These are phyloP conservation scores for Tricholauxania praeusta DNA, from an alignment of 2,888 invertebrate genomes.

Conservation along the genomic window DNA sequence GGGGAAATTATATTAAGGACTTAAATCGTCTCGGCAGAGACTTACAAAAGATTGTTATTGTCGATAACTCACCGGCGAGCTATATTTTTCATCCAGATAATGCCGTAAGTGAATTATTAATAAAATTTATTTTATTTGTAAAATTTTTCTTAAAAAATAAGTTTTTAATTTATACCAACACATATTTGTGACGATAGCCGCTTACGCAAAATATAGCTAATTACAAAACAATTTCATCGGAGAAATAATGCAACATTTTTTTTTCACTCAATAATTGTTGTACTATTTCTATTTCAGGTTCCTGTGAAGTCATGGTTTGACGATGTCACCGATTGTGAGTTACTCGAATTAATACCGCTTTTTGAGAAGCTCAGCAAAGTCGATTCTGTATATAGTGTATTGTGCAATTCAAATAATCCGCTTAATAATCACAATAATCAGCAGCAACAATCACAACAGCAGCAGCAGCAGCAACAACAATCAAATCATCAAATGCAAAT, in stretches of 20 bases:
- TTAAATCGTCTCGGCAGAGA: slow-evolving; percentile 97
- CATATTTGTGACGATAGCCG: no score
- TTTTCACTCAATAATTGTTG: slow-evolving; percentile 5
- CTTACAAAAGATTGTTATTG: slow-evolving; percentile 95
- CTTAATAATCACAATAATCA: slow-evolving; percentile 65
- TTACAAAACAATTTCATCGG: no score
- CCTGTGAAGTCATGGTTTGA: slow-evolving; percentile 99
- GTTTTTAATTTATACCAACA: no score
- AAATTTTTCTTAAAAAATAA: no score
- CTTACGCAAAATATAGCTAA: no score
- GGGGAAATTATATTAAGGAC: slow-evolving; percentile 99
- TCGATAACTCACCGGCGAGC: slow-evolving; percentile 99
- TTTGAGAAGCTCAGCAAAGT: slow-evolving; percentile 97
- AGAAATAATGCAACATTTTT: not conserved
- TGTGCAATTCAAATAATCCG: slow-evolving; percentile 92
- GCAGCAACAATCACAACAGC: slow-evolving; percentile 50
- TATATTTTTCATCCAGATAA: slow-evolving; percentile 99
- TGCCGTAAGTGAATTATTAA: slow-evolving; percentile 81
- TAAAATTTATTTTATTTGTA: no score
- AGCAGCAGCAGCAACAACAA: slow-evolving; percentile 56
- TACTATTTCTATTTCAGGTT: slow-evolving; percentile 73
- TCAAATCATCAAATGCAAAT: slow-evolving; percentile 34
- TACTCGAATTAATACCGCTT: slow-evolving; percentile 96
- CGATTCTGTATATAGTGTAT: slow-evolving; percentile 95
- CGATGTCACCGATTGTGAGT: slow-evolving; percentile 97